Conservation (phyloP, 2,888 invertebrate genomes). For the Micoletzkya japonica region DNA sequence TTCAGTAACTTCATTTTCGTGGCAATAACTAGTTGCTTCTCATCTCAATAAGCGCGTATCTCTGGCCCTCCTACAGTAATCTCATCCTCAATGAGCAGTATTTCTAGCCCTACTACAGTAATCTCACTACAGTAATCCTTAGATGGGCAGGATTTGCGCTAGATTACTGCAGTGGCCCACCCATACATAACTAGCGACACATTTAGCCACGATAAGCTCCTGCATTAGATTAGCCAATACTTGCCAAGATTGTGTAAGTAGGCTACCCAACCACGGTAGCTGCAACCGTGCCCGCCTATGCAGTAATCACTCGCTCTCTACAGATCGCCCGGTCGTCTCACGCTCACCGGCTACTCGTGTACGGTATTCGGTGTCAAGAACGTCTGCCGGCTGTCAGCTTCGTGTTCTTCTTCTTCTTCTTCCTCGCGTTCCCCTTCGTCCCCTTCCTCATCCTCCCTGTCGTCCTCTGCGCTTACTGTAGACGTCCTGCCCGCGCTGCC, state of each 20-base stretch:
- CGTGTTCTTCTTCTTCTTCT: neutral
- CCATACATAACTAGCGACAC: no score
- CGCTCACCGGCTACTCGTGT: conserved; percentile 57
- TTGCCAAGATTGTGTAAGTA: neutral
- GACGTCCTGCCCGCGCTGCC: conserved; percentile 41
- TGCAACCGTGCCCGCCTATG: neutral
- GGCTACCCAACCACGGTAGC: neutral
- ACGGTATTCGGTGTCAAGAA: conserved; percentile 56
- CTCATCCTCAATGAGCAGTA: no score
- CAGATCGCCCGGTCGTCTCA: conserved; percentile 51
- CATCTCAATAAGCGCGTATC: no score
- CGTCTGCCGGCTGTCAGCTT: conserved; percentile 43
- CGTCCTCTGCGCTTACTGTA: neutral
- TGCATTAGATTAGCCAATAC: neutral
- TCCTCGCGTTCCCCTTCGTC: neutral
- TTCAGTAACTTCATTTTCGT: no score
- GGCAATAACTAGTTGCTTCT: no score
- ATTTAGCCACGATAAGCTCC: neutral
- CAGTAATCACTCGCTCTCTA: neutral
- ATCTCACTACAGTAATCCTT: no score
- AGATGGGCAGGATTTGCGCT: no score
- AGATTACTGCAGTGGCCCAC: no score
- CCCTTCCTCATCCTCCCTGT: neutral
- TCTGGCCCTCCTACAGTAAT: no score
- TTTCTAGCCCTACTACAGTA: no score